These are phyloP conservation scores for Xanthia togata DNA, from an alignment of 2,888 invertebrate genomes.

Conservation along the genomic window DNA sequence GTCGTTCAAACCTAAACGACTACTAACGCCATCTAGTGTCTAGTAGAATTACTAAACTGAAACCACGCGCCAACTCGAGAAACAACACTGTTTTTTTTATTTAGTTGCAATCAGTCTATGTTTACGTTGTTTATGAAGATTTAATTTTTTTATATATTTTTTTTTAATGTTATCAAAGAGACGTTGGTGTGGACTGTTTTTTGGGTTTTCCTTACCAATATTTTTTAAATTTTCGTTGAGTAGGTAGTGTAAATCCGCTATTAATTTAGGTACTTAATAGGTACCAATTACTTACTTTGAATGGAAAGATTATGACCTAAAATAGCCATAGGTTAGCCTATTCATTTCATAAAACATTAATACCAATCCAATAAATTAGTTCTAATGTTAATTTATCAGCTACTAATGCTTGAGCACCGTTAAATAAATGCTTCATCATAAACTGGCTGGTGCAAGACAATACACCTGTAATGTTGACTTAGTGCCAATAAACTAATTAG, in stretches of 20 bases:
- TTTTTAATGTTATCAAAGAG: too few relatives aligned
- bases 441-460: conserved; percentile 42
- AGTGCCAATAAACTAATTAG: conserved; percentile 51
- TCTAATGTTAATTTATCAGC: neutral
- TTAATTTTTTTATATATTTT: neutral
- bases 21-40: conserved; percentile 83
- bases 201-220: neutral
- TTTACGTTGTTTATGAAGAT: conserved; percentile 18
- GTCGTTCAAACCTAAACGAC: conserved; percentile 43
- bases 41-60: conserved; percentile 79
- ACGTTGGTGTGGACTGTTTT: neutral
- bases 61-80: neutral
- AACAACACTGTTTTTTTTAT: neutral
- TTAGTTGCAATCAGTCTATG: neutral
- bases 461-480: conserved; percentile 57
- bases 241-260: too few relatives aligned
- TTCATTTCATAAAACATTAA: neutral
- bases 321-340: too few relatives aligned
- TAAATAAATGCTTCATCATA: conserved; percentile 41
- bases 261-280: neutral
- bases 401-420: neutral
- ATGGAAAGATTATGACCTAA: too few relatives aligned
- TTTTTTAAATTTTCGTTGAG: too few relatives aligned
- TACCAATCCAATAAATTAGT: neutral
- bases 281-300: too few relatives aligned